phyloP scores from a whole-genome alignment of 2,888 invertebrate species.

The Drosophila percnosoma region DNA sequence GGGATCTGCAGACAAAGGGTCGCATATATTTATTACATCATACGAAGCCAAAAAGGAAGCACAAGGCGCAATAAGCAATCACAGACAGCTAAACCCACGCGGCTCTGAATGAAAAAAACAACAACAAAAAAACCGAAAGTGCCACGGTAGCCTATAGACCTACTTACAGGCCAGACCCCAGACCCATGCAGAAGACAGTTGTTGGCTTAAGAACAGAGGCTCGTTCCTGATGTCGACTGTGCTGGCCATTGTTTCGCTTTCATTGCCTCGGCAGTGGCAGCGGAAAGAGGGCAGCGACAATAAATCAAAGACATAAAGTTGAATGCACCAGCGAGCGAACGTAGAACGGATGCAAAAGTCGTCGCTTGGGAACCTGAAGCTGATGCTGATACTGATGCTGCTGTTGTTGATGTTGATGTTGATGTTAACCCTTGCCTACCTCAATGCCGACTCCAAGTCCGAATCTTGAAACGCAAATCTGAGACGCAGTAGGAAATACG shows the following conservation, averaged over 20 bases:
- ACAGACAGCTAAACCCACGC: constrained; percentile 42
- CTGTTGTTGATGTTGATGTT: constrained; percentile 5
- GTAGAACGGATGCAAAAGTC: constrained; percentile 79
- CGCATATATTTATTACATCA: constrained; percentile 79
- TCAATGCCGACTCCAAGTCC: constrained; percentile 55
- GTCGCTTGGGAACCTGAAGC: constrained; percentile 69
- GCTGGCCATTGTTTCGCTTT: constrained; percentile 79
- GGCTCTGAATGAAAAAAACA: constrained; percentile 21
- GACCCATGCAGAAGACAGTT: constrained; percentile 39
- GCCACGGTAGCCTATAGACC: constrained; percentile 80
- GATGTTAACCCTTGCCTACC: constrained; percentile 63
- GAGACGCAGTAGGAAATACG: constrained; percentile 44
- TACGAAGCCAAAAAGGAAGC: constrained; percentile 57
- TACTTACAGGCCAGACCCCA: constrained; percentile 61
- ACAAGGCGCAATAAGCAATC: constrained; percentile 45
- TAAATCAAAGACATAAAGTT: constrained; percentile 80
- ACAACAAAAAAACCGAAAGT: constrained; percentile 66
- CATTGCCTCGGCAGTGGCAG: constrained; percentile 53
- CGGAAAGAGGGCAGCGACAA: constrained; percentile 58
- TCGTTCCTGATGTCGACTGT: constrained; percentile 41
- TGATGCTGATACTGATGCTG: constrained; percentile 28
- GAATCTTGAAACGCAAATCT: constrained; percentile 71
- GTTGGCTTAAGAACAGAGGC: constrained; percentile 57
- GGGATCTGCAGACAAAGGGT: constrained; percentile 55
- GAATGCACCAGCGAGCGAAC: constrained; percentile 68